Percentiles rank a stretch among this genome's conserved stretches.
Evolutionary conservation across 2,113 vertebrate species (phyloP).

Genomic region (Spea bombifrons): DNA sequence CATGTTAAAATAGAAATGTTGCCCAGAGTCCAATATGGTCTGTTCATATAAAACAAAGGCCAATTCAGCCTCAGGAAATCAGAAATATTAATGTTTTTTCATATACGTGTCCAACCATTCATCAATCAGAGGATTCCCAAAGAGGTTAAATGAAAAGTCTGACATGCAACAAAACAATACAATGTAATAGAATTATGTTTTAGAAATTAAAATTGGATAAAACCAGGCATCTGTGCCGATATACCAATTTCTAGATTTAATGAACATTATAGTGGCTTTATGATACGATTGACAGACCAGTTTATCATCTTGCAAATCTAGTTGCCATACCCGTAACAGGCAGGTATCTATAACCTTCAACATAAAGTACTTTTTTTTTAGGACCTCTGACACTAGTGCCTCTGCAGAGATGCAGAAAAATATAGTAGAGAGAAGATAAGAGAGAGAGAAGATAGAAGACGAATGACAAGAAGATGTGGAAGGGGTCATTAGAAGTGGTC

Average conservation of each 20-base stretch:
- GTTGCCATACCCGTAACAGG: too few relatives aligned
- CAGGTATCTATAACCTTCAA: background rate
- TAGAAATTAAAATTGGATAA: background rate
- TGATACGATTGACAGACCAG: too few relatives aligned
- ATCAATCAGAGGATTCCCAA: conserved; percentile 1
- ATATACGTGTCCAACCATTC: conserved; percentile 3
- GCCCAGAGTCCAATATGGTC: background rate
- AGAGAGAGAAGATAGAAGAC: too few relatives aligned
- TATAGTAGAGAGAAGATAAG: too few relatives aligned
- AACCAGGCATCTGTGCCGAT: background rate
- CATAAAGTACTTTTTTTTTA: too few relatives aligned
- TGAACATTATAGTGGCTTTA: too few relatives aligned
- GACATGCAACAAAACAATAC: background rate
- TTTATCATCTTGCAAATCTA: too few relatives aligned
- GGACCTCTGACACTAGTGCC: too few relatives aligned
- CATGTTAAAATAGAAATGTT: background rate
- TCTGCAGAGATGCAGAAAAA: too few relatives aligned
- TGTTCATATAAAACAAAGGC: background rate
- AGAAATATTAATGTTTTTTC: background rate
- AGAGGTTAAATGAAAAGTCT: conserved; percentile 6
- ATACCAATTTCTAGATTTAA: background rate
- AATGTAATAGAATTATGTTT: background rate
- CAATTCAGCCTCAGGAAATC: conserved; percentile 16
- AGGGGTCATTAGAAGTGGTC: too few relatives aligned
- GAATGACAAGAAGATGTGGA: too few relatives aligned